Evolutionary conservation across 2,888 invertebrate genomes (phyloP).

Genomic region (Athripsodes cinereus): DNA sequence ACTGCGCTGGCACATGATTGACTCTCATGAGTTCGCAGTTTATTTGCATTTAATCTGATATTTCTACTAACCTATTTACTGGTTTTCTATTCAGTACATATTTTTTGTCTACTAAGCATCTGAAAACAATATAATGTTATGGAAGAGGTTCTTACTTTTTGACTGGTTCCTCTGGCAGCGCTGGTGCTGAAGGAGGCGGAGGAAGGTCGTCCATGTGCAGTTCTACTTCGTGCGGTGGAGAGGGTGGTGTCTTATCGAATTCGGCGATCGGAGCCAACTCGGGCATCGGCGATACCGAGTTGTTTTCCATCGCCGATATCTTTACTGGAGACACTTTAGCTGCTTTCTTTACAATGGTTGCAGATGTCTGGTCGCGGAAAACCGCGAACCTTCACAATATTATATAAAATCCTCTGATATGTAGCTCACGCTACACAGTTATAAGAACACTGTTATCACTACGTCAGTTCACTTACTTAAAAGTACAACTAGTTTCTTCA

Average conservation of each 20-base stretch:
- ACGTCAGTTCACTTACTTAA: no score
- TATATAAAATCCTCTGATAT: background rate
- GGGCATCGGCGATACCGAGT: constrained; percentile 64
- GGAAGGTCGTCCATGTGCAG: constrained; percentile 62
- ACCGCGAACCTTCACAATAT: constrained; percentile 14
- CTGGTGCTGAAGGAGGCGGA: constrained; percentile 53
- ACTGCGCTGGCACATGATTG: no score
- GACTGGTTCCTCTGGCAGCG: constrained; percentile 52
- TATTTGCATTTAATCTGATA: no score
- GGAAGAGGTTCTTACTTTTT: constrained; percentile 41
- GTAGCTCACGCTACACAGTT: no score
- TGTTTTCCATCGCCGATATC: constrained; percentile 59
- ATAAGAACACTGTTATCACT: no score
- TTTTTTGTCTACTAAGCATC: no score
- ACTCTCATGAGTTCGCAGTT: no score
- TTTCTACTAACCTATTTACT: no score
- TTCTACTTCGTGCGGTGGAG: constrained; percentile 55
- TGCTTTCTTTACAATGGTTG: constrained; percentile 26
- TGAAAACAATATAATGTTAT: no score
- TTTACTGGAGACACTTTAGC: constrained; percentile 52
- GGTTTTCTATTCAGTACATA: no score
- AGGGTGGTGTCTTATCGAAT: constrained; percentile 64
- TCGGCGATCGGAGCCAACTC: constrained; percentile 64
- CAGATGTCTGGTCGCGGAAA: constrained; percentile 14
- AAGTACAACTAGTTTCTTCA: no score